Evolutionary conservation across 2,113 vertebrate genomes (phyloP), one percentile per base, ranked within the genome.

Genomic region (Heterotis niloticus): DNA sequence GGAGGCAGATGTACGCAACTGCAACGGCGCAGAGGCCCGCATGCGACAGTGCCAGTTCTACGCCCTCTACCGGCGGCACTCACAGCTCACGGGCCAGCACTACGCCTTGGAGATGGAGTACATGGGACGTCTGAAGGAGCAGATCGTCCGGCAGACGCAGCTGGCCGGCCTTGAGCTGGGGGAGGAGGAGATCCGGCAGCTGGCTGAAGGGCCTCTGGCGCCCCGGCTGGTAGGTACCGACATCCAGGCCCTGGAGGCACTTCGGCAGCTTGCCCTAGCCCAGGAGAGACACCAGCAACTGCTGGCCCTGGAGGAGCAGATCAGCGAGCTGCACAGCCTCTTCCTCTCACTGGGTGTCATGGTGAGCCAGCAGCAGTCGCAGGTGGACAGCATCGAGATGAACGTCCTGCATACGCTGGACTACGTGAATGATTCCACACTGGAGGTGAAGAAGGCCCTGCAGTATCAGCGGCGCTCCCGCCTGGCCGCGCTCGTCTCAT

Each of bases 321-420:
- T 91, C 67, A 28, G 18, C 0, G 88, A 91, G 80, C 83, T 92
- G n/a, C 85, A 81, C 0, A 64, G 74, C 10, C 86, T 92, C 51
- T 91, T 92, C 82, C 26, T 88, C 10, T 84, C 86, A 82, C 69
- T 91, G 82, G 87, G 89, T 64, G 72, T 86, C 57, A 76, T 91
- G 80, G 84, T 88, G 26, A 76, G 76, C 0, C 86, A 86, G 78
- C 88, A 91, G 82, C 85, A 89, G 0, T 88, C 88, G 3, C 69
- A 86, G 0, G 18, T 88, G 10, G 83, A 92, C 84, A 89, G 79
- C 82, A 85, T 91, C 67, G 90, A 93, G 81, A 86, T 71, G n/a
- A 85, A 90, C 0, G 83, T 91, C 66, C 81, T 89, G 29, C 82
- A 71, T 11, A 85, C 89, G 11, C 82, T 85, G 0, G 90, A 91